A percentile compares a stretch with the other conserved stretches of the same genome.
These are phyloP conservation scores for Eilema sororculum DNA, from an alignment of 2,888 invertebrate species.

Conservation along the genomic window DNA sequence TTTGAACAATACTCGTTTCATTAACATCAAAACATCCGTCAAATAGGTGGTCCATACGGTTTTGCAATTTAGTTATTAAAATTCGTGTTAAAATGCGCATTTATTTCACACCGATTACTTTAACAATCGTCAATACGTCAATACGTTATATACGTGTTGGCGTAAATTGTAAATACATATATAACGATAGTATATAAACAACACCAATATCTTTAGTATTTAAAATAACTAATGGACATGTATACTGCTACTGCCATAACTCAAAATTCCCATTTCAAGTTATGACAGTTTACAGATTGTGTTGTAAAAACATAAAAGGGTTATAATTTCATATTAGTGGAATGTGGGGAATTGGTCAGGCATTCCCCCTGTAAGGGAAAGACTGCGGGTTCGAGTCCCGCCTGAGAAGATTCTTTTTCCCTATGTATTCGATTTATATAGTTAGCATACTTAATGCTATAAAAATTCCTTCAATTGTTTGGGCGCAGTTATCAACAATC, in stretches of 20 bases:
- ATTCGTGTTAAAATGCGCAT: slow-evolving; percentile 2
- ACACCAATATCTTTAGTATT: neutral
- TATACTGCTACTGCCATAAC: no score
- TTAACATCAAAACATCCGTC: neutral
- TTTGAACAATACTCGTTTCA: neutral
- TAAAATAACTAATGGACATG: neutral
- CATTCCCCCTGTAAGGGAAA: no score
- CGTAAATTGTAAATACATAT: neutral
- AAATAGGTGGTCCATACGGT: neutral
- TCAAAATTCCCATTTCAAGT: neutral
- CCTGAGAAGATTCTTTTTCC: no score
- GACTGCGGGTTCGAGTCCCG: no score
- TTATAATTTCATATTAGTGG: no score
- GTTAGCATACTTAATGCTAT: no score
- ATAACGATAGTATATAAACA: neutral
- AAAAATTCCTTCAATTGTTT: no score
- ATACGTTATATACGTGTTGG: neutral
- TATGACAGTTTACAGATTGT: neutral
- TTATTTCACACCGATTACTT: slow-evolving; percentile 23
- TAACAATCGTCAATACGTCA: neutral
- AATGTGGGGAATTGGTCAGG: no score
- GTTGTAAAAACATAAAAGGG: neutral
- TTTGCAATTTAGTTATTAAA: neutral
- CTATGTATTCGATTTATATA: no score
- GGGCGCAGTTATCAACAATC: no score